Evolutionary conservation across 2,797 vertebrate species (phyloP), one percentile per base, ranked within the genome.

Genomic region (Amphiprion clarkii): DNA sequence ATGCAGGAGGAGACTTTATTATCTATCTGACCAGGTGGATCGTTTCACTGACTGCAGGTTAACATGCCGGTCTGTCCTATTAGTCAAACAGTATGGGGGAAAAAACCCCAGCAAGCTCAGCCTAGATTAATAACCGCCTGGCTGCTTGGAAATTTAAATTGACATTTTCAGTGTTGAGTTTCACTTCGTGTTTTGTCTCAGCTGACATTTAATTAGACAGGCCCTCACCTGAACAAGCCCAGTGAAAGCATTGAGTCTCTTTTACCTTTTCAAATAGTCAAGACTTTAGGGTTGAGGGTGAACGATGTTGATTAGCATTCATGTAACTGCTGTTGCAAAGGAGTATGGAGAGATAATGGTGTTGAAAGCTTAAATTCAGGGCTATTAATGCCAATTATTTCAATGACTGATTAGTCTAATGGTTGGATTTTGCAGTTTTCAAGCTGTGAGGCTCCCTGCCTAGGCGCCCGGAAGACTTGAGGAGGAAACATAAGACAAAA

Each of bases 151-250:
- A 80, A 82, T 77, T 79, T 51, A 58, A 79, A 78, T 79, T 82
- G 83, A 87, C 76, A 84, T 87, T 85, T 86, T 66, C 56, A 67
- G 60, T 42, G 14, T 68, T 65, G 19, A 49, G 46, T 65, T 78
- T 74, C 56, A 21, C n/a, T 27, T 29, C 33, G 52, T 65, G 36
- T 79, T 84, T 78, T 78, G 36, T 84, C 60, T 77, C 39, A 31
- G 52, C 46, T 79, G 71, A 70, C 78, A 76, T 83, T 85, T 87
- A 86, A 88, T 87, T 73, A 76, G 31, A 12, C 2, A 2, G 29
- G 27, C 46, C 8, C 19, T 78, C n/a, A 78, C 33, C 27, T 36
- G 53, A 52, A 65, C 14, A 16, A 27, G 10, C 7, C 8, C 44
- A 25, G 27, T 36, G 12, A 57, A 82, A 56, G 31, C 64, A 44